These are phyloP conservation scores for Sinella curviseta DNA, from an alignment of 1,140 invertebrate genomes.

Conservation along the genomic window DNA sequence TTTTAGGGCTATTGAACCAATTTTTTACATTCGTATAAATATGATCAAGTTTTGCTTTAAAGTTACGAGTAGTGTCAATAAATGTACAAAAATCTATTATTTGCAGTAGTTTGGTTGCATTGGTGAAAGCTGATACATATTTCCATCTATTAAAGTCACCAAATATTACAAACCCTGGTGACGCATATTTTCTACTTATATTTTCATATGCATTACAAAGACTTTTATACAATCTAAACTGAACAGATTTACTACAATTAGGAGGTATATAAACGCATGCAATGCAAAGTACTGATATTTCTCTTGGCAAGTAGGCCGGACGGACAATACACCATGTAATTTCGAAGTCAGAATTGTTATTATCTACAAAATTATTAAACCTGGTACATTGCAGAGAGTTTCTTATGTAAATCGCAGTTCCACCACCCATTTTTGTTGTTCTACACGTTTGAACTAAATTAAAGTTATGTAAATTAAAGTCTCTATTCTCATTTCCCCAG, in stretches of 20 bases:
- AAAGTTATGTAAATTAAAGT: neutral
- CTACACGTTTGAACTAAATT: neutral
- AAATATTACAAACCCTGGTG: neutral
- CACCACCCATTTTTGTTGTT: neutral
- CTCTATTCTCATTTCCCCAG: neutral
- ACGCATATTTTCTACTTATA: neutral
- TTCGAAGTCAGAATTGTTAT: neutral
- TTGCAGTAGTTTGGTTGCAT: no score
- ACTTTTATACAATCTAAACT: neutral
- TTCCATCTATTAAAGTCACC: slow-evolving; percentile 22
- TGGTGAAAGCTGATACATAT: no score
- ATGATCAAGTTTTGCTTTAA: no score
- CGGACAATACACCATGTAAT: neutral
- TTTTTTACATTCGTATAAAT: no score
- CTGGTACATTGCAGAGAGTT: neutral
- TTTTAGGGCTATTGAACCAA: no score
- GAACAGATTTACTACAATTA: neutral
- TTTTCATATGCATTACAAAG: neutral
- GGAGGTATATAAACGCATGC: slow-evolving; percentile 1
- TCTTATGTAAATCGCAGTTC: neutral
- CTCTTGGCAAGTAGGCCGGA: neutral
- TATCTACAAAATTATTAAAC: neutral
- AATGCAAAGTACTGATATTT: neutral
- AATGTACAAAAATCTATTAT: no score
- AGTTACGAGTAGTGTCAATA: no score